Percentiles rank a stretch among this genome's conserved stretches.
These are phyloP conservation scores for Mellivora capensis DNA, from an alignment of 2,113 vertebrate species.

Conservation along the genomic window DNA sequence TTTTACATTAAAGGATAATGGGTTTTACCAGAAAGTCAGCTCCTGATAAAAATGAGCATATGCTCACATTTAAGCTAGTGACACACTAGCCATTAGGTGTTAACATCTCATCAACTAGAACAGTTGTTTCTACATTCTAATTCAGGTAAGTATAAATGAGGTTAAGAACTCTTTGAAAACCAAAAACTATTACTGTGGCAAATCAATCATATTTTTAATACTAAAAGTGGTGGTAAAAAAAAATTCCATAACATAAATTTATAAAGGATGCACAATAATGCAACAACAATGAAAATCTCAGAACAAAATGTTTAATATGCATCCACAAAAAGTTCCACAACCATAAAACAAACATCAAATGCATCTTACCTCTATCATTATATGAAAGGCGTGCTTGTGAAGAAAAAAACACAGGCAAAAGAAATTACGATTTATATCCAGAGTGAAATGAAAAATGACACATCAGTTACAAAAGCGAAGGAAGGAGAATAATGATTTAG, in stretches of 20 bases:
- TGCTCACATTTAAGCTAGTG: not conserved
- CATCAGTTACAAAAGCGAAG: conserved; percentile 72
- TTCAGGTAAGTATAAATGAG: conserved; percentile 14
- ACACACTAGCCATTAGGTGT: not conserved
- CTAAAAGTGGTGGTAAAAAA: not conserved
- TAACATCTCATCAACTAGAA: conserved; percentile 25
- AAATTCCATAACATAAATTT: conserved; percentile 45
- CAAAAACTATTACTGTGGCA: conserved; percentile 30
- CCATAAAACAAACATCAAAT: conserved; percentile 85
- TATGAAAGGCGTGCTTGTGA: conserved; percentile 99
- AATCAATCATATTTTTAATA: conserved; percentile 47
- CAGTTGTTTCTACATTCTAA: not conserved
- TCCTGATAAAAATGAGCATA: conserved; percentile 26
- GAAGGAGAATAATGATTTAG: conserved; percentile 60
- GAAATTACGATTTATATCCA: conserved; percentile 89
- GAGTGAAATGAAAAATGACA: conserved; percentile 82
- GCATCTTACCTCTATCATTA: conserved; percentile 99
- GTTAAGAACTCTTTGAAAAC: conserved; percentile 3
- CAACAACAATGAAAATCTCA: conserved; percentile 54
- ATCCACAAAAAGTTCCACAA: conserved; percentile 77
- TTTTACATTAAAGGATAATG: conserved; percentile 48
- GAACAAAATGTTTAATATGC: conserved; percentile 61
- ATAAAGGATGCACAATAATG: conserved; percentile 63
- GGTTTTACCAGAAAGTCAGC: not conserved
- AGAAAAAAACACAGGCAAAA: conserved; percentile 91